phyloP scores from a whole-genome alignment of 2,113 vertebrate species.

The Lonchura striata region DNA sequence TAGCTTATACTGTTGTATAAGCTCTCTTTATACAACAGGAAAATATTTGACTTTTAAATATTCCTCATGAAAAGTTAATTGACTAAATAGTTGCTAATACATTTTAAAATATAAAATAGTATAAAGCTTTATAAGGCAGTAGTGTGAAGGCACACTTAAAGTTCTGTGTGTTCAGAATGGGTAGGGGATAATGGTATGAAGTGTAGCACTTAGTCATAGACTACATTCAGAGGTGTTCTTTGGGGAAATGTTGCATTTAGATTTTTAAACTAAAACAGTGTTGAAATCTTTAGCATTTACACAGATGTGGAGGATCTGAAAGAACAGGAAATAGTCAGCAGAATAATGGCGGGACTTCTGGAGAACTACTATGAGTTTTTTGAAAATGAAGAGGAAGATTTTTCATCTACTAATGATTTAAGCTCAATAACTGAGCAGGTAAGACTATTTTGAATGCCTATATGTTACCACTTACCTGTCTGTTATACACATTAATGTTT shows the following conservation, averaged over 20 bases:
- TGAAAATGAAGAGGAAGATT: slow-evolving; percentile 92
- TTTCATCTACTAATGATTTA: slow-evolving; percentile 94
- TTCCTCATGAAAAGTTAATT: background rate
- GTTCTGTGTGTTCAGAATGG: background rate
- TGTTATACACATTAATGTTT: background rate
- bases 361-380: slow-evolving; percentile 96
- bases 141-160: background rate
- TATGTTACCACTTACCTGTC: background rate
- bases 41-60: background rate
- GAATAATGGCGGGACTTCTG: slow-evolving; percentile 91
- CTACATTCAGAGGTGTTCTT: background rate
- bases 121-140: background rate
- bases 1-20: background rate
- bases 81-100: background rate
- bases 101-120: background rate
- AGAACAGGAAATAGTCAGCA: slow-evolving; percentile 93
- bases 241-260: background rate
- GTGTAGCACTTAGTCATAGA: background rate
- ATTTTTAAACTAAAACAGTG: background rate
- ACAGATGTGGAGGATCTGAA: slow-evolving; percentile 91
- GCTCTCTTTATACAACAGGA: no score
- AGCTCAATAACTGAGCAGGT: slow-evolving; percentile 97
- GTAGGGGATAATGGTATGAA: background rate
- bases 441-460: slow-evolving; percentile 24
- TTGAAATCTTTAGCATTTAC: slow-evolving; percentile 78